Evolutionary conservation across 2,888 invertebrate genomes (phyloP).

Genomic region (Mellilla xanthometata): DNA sequence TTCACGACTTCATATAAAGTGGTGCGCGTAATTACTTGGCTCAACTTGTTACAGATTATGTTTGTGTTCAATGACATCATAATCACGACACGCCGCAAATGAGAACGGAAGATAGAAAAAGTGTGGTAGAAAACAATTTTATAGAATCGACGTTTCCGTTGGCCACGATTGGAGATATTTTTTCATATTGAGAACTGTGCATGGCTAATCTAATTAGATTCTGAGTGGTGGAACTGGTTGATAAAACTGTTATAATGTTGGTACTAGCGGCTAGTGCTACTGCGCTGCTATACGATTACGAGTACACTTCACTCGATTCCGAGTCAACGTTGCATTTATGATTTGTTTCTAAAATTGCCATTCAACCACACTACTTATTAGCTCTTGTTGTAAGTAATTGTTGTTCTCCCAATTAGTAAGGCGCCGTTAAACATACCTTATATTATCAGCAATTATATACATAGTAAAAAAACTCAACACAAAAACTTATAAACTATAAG

Average conservation of each 20-base stretch:
- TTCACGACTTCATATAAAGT: constrained; percentile 27
- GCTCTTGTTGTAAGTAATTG: constrained; percentile 33
- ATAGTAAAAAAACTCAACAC: too few species aligned
- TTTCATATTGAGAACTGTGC: constrained; percentile 55
- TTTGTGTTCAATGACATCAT: constrained; percentile 51
- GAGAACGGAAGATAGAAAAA: constrained; percentile 63
- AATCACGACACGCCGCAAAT: constrained; percentile 49
- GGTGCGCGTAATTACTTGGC: constrained; percentile 17
- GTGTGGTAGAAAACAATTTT: constrained; percentile 61
- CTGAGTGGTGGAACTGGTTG: constrained; percentile 50
- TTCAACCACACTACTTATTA: constrained; percentile 18
- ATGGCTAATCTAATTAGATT: constrained; percentile 64
- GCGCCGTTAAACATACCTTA: too few species aligned
- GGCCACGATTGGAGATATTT: constrained; percentile 55
- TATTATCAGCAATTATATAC: too few species aligned
- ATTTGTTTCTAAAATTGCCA: constrained; percentile 35
- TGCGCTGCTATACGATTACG: constrained; percentile 47
- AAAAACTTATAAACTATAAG: too few species aligned
- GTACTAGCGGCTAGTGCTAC: too few species aligned
- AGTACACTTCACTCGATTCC: constrained; percentile 46
- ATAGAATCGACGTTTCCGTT: constrained; percentile 67
- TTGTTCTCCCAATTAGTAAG: constrained; percentile 2
- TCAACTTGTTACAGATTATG: constrained; percentile 35
- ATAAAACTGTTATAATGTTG: constrained; percentile 58
- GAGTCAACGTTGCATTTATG: constrained; percentile 40